A percentile compares a stretch with the other conserved stretches of the same genome.
These are phyloP conservation scores for Lepus oiostolus DNA, from an alignment of 2,797 vertebrate species.

Conservation along the genomic window DNA sequence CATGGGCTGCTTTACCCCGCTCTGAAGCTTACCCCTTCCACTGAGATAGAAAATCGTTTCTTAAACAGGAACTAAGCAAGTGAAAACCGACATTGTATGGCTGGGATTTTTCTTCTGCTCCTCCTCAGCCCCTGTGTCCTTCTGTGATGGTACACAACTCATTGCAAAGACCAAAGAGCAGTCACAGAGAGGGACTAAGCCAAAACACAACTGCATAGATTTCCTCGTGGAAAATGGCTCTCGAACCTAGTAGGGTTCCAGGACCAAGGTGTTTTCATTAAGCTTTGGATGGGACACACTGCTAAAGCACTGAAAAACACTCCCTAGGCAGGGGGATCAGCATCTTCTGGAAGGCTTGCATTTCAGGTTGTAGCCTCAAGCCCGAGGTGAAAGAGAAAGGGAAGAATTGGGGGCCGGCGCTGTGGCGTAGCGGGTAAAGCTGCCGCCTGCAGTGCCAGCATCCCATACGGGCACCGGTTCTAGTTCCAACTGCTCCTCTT, in stretches of 20 bases:
- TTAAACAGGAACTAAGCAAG: not conserved
- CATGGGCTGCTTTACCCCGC: not conserved
- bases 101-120: not conserved
- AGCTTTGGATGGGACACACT: not conserved
- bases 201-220: not conserved
- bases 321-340: not conserved
- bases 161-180: not conserved
- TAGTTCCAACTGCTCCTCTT: too few relatives aligned
- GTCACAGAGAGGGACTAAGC: too few relatives aligned
- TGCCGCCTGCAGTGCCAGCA: too few relatives aligned
- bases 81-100: rapidly evolving
- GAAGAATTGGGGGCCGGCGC: not conserved
- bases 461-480: too few relatives aligned
- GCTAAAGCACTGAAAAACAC: not conserved
- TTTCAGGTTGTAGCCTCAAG: not conserved
- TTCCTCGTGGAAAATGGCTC: not conserved
- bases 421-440: too few relatives aligned
- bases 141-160: not conserved
- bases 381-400: not conserved
- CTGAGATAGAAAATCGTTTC: not conserved
- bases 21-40: not conserved
- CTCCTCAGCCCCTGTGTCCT: not conserved
- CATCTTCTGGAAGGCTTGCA: too few relatives aligned
- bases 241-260: not conserved
- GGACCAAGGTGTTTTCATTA: not conserved